Base-by-base conservation (phyloP, 92 coral and sea anemone genomes). In the Zoanthus solanderi region DNA sequence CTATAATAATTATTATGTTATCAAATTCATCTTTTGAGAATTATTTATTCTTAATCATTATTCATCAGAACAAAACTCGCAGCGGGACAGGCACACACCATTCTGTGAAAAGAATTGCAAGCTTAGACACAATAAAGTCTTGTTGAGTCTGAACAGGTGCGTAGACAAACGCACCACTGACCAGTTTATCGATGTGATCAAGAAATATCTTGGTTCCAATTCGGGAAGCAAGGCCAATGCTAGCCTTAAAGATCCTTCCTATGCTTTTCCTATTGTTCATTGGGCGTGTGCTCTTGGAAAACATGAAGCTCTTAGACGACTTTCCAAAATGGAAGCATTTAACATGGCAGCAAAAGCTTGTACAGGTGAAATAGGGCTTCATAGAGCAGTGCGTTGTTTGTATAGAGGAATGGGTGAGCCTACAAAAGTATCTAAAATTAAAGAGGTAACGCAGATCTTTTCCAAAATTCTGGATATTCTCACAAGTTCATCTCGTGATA, bases 281-380 rank as follows among this genome's bases (percentile, higher is more conserved):
- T 81, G 85, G 85, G 85, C 85, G 14, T 81, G 85, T 48, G 85
- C 85, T 3, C 85, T 81, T 13, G 85, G 85, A 66, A 81, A 81
- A 81, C 75, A 81, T 13, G 60, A 65, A 50, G 85, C 85, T 0
- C 74, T 81, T 34, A 7, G n/a, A 29, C 66, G 45, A 42, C 61
- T 81, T 37, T 7, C 75, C 13, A 61, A 81, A 44, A 18, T 71
- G 58, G 45, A 67, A 23, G 85, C 66, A 75, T 81, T 81, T 63
- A 46, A 81, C 65, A 65, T 81, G 75, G 54, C 60, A 60, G 60
- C 63, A 4, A 81, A 81, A 53, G 85, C 85, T 81, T 71, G 85
- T 28, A 81, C 85, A 23, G 76, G 85, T 13, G 85, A 81, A 47
- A 81, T 75, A 6, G 85, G 85, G 4, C 85, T 81, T 6, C 85